Base-by-base conservation (phyloP, 2,888 invertebrate genomes). In the Gonocerus acuteangulatus region DNA sequence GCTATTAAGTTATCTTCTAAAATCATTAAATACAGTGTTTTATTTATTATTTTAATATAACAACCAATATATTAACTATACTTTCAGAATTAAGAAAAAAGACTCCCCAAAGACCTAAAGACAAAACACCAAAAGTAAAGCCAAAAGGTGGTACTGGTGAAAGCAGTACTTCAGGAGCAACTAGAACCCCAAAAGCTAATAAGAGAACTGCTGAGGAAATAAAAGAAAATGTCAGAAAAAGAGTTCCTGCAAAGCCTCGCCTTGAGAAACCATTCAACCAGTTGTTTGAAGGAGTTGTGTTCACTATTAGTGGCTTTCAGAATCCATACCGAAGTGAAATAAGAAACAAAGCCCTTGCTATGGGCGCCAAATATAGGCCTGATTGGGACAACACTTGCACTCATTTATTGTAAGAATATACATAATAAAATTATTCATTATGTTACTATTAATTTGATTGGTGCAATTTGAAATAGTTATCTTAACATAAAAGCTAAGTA, bases 231-330 rank as follows among this genome's bases (percentile, higher is more conserved):
- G 27, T 9, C 4, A 27, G 27, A 9, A 27, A 19, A 22, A 44
- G n/a, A 42, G 15, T 34, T 48, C 39, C 39, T 39, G 3, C 39
- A 11, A 11, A 11, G 15, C 39, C 39, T 9, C 22, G 18, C 16
- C 58, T 57, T 16, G 42, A 23, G 39, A 79, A 76, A 69, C 80
- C 81, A 1, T 86, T 84, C 66, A 72, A 77, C 64, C 73, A 78
- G 66, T 71, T 88, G 27, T 73, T 93, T 67, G 73, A 77, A 11
- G 84, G 79, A 56, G 88, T 88, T 2, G 80, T 82, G 62, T 79
- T 93, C 71, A 87, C 85, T n/a, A 80, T 95, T 66, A 92, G 91
- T 76, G 94, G 94, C 0, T 92, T 87, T 75, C 80, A 85, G 76
- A 88, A 94, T 77, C 94, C 94, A 2, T 79, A 80, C 62, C 79